Evolutionary conservation across 2,797 vertebrate species (phyloP), one percentile per base, ranked within the genome.

Genomic region (Mus caroli): DNA sequence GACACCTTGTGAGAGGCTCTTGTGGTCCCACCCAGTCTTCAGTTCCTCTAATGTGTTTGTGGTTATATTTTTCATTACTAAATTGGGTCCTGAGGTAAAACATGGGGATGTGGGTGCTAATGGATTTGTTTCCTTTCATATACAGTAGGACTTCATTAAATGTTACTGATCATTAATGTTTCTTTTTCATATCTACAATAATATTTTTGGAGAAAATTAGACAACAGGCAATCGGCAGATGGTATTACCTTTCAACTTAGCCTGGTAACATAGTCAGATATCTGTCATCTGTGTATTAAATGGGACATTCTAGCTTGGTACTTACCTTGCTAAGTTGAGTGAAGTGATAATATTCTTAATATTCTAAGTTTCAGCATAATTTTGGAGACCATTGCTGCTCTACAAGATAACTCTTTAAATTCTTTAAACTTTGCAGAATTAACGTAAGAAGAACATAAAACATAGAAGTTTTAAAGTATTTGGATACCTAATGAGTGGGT

Each of bases 21-120:
- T 82, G 52, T 89, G 50, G 80, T 91, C 52, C 64, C 94, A 96
- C 94, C 96, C 92, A 92, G 4, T 83, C 94, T 94, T 97, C 78
- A 56, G 86, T 97, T 96, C 86, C 86, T 87, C 76, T 88, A 77
- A 86, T n/a, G 46, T 90, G 78, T 91, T 73, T 91, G 90, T 91
- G 88, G 93, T 95, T 95, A 62, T 56, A 71, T 75, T 84, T 90
- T 88, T 67, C 73, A 71, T 88, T 92, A 31, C 75, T 31, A 94
- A 60, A 69, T 64, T 71, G 37, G 22, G 56, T 75, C 28, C 60
- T 92, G 46, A 91, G 54, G 46, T 84, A 75, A 96, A 69, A 80
- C 40, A 50, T n/a, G 31, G 34, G 54, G 67, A 76, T 78, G 11
- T 60, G 13, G 75, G 62, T 82, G 24, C 2, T 67, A 13, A 83